Percentiles rank a stretch among this genome's conserved stretches.
Conservation (phyloP, 2,888 invertebrate species). For the Antheraea yamamai region DNA sequence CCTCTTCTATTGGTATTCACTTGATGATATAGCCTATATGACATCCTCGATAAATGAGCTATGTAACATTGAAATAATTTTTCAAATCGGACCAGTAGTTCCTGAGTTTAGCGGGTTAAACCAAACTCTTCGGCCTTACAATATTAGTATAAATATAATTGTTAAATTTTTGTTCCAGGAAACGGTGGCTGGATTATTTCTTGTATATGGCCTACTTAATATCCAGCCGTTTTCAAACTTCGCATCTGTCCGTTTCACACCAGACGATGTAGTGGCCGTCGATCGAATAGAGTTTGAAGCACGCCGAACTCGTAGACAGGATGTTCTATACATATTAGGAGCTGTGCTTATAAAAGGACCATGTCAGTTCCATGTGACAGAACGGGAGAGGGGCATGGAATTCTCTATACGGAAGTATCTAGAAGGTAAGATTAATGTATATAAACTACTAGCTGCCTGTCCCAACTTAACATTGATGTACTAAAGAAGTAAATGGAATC, state of each 20-base stretch:
- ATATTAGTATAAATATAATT: background rate
- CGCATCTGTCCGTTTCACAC: conserved; percentile 51
- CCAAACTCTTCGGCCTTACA: too few relatives aligned
- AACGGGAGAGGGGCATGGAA: conserved; percentile 63
- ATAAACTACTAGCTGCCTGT: background rate
- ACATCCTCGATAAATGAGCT: too few relatives aligned
- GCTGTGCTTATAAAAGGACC: conserved; percentile 53
- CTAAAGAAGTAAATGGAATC: too few relatives aligned
- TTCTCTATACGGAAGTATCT: conserved; percentile 54
- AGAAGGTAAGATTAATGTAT: conserved; percentile 48
- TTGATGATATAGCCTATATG: too few relatives aligned
- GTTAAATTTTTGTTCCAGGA: conserved; percentile 44
- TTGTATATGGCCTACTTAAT: conserved; percentile 60
- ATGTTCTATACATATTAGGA: conserved; percentile 63
- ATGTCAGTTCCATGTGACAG: conserved; percentile 51
- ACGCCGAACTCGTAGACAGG: conserved; percentile 47
- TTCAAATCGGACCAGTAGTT: too few relatives aligned
- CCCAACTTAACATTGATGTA: too few relatives aligned
- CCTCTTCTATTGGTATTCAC: too few relatives aligned
- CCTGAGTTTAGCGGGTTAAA: too few relatives aligned
- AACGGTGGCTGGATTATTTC: conserved; percentile 61
- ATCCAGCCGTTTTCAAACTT: conserved; percentile 62
- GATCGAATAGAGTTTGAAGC: conserved; percentile 52
- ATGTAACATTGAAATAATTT: too few relatives aligned
- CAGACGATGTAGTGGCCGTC: conserved; percentile 54